These are phyloP conservation scores for Drosophila pseudoananassae DNA, from an alignment of 1,140 invertebrate genomes.

Conservation along the genomic window DNA sequence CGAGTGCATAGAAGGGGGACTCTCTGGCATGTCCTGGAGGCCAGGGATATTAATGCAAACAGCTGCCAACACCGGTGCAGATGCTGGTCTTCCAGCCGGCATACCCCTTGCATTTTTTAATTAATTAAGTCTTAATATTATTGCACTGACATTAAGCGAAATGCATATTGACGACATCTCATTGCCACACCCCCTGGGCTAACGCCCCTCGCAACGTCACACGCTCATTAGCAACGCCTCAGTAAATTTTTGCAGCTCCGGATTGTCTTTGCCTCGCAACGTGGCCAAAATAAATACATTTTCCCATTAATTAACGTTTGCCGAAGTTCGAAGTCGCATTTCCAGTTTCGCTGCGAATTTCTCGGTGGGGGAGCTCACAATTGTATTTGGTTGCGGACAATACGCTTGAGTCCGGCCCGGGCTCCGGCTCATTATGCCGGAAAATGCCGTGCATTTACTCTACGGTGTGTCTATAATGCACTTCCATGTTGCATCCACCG, in stretches of 20 bases:
- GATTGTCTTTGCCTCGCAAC: slow-evolving; percentile 36
- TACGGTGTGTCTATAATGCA: slow-evolving; percentile 42
- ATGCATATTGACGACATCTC: slow-evolving; percentile 61
- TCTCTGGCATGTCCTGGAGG: slow-evolving; percentile 5
- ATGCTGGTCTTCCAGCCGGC: slow-evolving; percentile 6
- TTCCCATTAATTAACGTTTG: slow-evolving; percentile 77
- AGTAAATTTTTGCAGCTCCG: slow-evolving; percentile 20
- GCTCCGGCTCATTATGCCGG: slow-evolving; percentile 60
- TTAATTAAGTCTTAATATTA: slow-evolving; percentile 82
- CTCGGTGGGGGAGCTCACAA: too few species aligned
- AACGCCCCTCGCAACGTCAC: slow-evolving; percentile 13
- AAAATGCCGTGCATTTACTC: slow-evolving; percentile 44
- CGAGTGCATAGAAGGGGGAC: slow-evolving; percentile 7
- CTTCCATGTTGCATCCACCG: slow-evolving; percentile 6
- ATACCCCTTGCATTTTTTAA: slow-evolving; percentile 61
- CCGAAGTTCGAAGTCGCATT: slow-evolving; percentile 52
- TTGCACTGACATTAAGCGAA: slow-evolving; percentile 76
- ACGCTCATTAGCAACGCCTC: slow-evolving; percentile 67
- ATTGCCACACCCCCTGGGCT: slow-evolving; percentile 16
- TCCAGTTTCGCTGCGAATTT: slow-evolving; percentile 16
- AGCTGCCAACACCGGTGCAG: slow-evolving; percentile 30
- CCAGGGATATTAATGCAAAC: slow-evolving; percentile 62
- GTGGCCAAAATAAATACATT: slow-evolving; percentile 67
- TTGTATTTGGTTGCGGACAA: too few species aligned
- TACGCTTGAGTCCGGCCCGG: too few species aligned